Percentiles rank a stretch among this genome's conserved stretches.
These are phyloP conservation scores for Syritta pipiens DNA, from an alignment of 2,888 invertebrate species.

Conservation along the genomic window DNA sequence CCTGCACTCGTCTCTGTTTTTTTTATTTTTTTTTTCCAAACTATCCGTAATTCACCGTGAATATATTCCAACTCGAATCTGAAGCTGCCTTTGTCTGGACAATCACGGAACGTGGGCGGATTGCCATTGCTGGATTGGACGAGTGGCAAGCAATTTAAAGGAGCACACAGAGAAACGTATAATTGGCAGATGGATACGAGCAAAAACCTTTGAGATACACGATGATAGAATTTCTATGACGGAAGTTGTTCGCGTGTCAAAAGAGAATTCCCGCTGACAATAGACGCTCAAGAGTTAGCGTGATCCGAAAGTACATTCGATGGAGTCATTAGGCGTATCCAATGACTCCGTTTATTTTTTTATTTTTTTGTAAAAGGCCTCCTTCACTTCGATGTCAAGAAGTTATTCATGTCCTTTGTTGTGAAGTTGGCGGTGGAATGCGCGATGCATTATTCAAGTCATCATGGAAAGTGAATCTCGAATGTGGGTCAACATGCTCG, in stretches of 20 bases:
- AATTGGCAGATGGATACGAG: slow-evolving; percentile 30
- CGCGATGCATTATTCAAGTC: slow-evolving; percentile 10
- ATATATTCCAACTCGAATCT: slow-evolving; percentile 4
- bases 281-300: background rate
- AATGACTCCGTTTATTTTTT: background rate
- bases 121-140: slow-evolving; percentile 38
- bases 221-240: background rate
- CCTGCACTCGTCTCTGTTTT: slow-evolving; percentile 6
- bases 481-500: slow-evolving; percentile 37
- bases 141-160: slow-evolving; percentile 43
- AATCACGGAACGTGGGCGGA: slow-evolving; percentile 56
- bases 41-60: slow-evolving; percentile 28
- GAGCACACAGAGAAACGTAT: slow-evolving; percentile 24
- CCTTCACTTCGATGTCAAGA: slow-evolving; percentile 1
- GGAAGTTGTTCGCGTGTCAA: slow-evolving; percentile 32
- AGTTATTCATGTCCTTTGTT: slow-evolving; percentile 30
- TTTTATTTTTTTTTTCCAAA: background rate
- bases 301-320: background rate
- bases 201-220: slow-evolving; percentile 24
- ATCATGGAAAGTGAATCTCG: slow-evolving; percentile 2
- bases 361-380: no score
- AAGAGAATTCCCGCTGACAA: background rate
- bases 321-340: slow-evolving; percentile 15
- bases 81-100: slow-evolving; percentile 18
- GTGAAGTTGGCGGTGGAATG: slow-evolving; percentile 11